A percentile compares a stretch with the other conserved stretches of the same genome.
phyloP scores from a whole-genome alignment of 2,888 invertebrate species.

The Strigamia crassipes region DNA sequence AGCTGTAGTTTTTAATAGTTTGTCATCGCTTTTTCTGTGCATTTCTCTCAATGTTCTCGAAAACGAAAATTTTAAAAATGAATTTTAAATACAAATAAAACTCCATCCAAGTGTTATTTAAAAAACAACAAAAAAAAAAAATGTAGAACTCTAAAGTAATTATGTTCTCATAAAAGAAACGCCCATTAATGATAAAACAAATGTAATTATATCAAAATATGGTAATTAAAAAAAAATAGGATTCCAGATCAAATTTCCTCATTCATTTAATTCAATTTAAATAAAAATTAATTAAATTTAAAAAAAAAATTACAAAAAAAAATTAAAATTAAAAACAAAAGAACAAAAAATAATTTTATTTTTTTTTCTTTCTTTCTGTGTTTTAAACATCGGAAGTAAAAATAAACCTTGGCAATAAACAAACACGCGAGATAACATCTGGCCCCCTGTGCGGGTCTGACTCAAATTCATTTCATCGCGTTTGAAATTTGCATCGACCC shows the following conservation, averaged over 20 bases:
- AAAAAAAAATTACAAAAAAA: no score
- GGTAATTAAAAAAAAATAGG: conserved; percentile 8
- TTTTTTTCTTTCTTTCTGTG: background rate
- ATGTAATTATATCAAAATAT: conserved; percentile 3
- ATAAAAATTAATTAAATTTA: no score
- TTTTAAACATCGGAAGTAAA: background rate
- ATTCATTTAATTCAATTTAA: no score
- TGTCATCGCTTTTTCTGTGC: background rate
- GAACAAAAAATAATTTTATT: background rate
- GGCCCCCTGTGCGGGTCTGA: background rate
- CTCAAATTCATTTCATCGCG: background rate
- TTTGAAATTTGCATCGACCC: no score
- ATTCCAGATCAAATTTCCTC: no score
- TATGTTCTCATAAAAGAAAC: background rate
- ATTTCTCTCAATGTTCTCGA: background rate
- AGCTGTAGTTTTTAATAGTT: background rate
- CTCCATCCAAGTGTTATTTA: conserved; percentile 2
- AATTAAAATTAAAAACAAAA: no score
- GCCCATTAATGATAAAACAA: background rate
- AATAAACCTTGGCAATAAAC: background rate
- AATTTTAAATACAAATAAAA: background rate
- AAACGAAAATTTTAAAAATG: background rate
- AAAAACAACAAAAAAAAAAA: no score
- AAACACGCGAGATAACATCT: background rate
- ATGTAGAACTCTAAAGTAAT: background rate